These are phyloP conservation scores for Berghia stephanieae DNA, from an alignment of 1,140 invertebrate species.

Conservation along the genomic window DNA sequence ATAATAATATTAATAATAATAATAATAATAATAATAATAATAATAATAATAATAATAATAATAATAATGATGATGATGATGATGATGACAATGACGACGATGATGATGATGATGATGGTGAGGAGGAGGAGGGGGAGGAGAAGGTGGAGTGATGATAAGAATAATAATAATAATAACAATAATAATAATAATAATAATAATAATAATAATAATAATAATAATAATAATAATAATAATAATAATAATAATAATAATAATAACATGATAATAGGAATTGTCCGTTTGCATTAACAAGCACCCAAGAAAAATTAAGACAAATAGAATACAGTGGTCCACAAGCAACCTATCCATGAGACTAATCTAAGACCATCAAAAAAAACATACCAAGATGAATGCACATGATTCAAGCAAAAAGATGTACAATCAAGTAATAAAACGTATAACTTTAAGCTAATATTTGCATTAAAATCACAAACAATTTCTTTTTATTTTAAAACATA, in stretches of 20 bases:
- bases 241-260: background rate
- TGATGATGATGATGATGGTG: background rate
- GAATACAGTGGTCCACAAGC: no score
- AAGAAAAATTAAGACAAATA: no score
- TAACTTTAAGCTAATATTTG: no score
- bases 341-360: no score
- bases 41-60: background rate
- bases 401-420: no score
- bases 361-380: no score
- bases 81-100: slow-evolving; percentile 4
- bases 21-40: background rate
- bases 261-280: background rate
- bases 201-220: background rate
- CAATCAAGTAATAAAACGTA: no score
- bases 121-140: background rate
- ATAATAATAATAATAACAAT: background rate
- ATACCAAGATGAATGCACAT: no score
- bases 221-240: background rate
- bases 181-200: background rate
- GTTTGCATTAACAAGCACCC: no score
- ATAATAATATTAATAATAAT: background rate
- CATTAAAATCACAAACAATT: no score
- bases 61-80: background rate
- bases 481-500: no score
- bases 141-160: no score